Evolutionary conservation across 2,113 vertebrate genomes (phyloP).

Genomic region (Nothobranchius kuhntae): DNA sequence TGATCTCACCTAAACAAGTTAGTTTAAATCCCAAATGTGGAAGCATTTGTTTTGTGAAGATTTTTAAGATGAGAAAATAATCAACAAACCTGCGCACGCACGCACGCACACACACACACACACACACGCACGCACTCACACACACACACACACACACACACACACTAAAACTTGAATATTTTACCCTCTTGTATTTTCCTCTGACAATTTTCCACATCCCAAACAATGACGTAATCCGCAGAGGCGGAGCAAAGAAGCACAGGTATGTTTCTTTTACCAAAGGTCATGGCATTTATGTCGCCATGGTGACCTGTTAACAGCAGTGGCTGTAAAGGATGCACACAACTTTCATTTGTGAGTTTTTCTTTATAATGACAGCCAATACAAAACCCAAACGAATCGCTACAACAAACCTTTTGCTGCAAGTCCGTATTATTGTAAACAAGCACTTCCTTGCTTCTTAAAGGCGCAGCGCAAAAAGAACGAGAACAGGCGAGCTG

Average conservation of each 20-base stretch:
- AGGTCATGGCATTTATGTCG: slow-evolving; percentile 81
- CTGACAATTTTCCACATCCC: slow-evolving; percentile 82
- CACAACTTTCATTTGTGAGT: neutral
- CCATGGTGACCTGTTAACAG: slow-evolving; percentile 82
- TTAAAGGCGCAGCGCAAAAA: slow-evolving; percentile 77
- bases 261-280: slow-evolving; percentile 75
- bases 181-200: slow-evolving; percentile 77
- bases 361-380: too few species aligned
- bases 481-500: slow-evolving; percentile 79
- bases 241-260: slow-evolving; percentile 87
- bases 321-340: slow-evolving; percentile 61
- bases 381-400: neutral
- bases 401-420: slow-evolving; percentile 70
- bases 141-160: neutral
- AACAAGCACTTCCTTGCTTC: slow-evolving; percentile 74
- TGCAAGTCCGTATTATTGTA: slow-evolving; percentile 60
- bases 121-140: too few species aligned
- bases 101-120: too few species aligned
- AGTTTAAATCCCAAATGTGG: neutral
- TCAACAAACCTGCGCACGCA: too few species aligned
- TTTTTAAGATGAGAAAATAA: neutral
- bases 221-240: slow-evolving; percentile 80
- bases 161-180: neutral
- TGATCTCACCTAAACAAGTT: slow-evolving; percentile 74
- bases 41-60: too few species aligned